Evolutionary conservation across 2,797 vertebrate species (phyloP).

Genomic region (Pterois miles): DNA sequence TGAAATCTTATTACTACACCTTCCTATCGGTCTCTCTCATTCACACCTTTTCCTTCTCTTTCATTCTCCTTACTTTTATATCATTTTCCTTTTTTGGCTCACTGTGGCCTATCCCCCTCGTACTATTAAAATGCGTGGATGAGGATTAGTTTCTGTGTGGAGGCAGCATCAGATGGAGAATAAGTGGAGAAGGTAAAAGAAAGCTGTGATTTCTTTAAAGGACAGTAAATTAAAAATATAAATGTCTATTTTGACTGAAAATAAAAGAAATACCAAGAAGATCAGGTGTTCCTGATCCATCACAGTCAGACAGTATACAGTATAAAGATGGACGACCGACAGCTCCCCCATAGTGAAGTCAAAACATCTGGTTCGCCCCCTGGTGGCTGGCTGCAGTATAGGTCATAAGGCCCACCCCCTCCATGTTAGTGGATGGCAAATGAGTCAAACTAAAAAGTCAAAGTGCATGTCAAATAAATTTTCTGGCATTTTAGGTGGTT

Average conservation of each 20-base stretch:
- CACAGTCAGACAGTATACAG: too few species aligned
- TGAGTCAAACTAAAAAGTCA: too few species aligned
- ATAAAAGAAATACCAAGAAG: background rate
- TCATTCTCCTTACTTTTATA: background rate
- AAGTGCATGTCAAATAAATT: too few species aligned
- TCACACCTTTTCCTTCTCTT: background rate
- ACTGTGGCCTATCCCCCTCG: background rate
- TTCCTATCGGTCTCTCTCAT: background rate
- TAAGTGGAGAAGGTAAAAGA: background rate
- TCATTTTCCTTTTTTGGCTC: background rate
- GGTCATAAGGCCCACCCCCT: too few species aligned
- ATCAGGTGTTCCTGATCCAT: too few species aligned
- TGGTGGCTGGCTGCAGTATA: too few species aligned
- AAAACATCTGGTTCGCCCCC: too few species aligned
- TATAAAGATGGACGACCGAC: too few species aligned
- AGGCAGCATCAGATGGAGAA: background rate
- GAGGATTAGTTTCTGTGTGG: background rate
- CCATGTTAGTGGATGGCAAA: too few species aligned
- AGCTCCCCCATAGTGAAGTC: too few species aligned
- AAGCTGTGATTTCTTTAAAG: background rate
- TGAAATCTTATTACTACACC: constrained; percentile 24
- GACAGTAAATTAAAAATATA: background rate
- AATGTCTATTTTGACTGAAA: background rate
- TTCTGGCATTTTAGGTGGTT: too few species aligned
- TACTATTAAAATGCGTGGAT: background rate